Conservation (phyloP, 1,140 invertebrate genomes). For the Apis laboriosa region DNA sequence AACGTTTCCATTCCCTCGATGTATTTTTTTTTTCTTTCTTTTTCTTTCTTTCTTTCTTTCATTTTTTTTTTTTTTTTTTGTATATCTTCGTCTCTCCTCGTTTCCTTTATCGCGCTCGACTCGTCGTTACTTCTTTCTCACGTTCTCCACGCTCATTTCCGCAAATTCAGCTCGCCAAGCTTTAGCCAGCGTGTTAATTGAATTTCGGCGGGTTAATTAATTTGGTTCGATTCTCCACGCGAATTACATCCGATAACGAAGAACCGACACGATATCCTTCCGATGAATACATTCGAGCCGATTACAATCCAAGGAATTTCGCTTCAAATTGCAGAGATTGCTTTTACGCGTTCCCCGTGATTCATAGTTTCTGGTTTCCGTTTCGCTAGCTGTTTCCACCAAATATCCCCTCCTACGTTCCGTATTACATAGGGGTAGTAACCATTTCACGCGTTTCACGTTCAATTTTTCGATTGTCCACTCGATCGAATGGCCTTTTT, state of each 20-base stretch:
- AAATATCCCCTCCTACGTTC: neutral
- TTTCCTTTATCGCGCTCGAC: neutral
- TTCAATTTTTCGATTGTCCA: slow-evolving; percentile 10
- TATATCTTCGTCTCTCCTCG: neutral
- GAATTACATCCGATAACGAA: neutral
- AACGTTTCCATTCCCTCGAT: neutral
- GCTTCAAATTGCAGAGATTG: neutral
- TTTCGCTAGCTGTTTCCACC: neutral
- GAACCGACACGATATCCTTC: slow-evolving; percentile 1
- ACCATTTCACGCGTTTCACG: slow-evolving; percentile 2
- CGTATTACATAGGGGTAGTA: neutral
- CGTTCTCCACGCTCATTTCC: neutral
- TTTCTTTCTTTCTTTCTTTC: neutral
- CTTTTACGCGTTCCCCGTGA: neutral
- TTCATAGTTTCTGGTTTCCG: neutral
- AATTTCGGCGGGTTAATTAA: slow-evolving; percentile 39
- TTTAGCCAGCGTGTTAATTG: slow-evolving; percentile 31
- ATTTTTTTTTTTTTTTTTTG: neutral
- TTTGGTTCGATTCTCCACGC: neutral
- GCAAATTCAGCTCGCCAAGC: slow-evolving; percentile 15
- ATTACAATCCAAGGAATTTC: neutral
- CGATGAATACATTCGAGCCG: neutral
- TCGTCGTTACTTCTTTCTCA: slow-evolving; percentile 1
- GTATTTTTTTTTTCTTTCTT: neutral
- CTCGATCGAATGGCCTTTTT: neutral